phyloP scores from a whole-genome alignment of 2,888 invertebrate species.

The Xiphydria camelus region DNA sequence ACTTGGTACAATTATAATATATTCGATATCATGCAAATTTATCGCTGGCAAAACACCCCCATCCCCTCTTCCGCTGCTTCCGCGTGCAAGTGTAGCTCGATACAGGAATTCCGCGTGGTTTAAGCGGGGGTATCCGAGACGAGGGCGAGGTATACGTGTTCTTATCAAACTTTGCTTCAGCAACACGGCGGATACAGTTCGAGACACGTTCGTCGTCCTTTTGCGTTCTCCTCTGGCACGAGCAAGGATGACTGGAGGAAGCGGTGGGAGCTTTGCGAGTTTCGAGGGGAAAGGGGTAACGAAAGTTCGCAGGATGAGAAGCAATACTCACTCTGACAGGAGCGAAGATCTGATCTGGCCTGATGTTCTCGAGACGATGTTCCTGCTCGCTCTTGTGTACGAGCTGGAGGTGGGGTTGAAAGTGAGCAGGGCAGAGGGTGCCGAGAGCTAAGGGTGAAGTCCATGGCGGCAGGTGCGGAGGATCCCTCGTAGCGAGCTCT shows the following conservation, averaged over 20 bases:
- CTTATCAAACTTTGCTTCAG: no score
- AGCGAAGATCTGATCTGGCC: slow-evolving; percentile 59
- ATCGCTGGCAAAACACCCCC: background rate
- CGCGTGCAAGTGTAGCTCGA: slow-evolving; percentile 12
- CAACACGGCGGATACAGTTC: no score
- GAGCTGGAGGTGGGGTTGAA: slow-evolving; percentile 60
- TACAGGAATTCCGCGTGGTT: background rate
- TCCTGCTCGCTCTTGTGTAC: slow-evolving; percentile 52
- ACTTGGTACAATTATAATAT: no score
- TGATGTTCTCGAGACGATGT: slow-evolving; percentile 50
- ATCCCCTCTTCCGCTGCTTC: background rate
- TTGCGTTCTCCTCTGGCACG: no score
- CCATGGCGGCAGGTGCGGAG: slow-evolving; percentile 59
- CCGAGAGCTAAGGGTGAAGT: slow-evolving; percentile 59
- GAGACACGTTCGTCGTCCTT: no score
- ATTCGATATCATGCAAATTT: slow-evolving; percentile 37
- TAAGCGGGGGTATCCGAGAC: background rate
- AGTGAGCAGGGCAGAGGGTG: slow-evolving; percentile 60
- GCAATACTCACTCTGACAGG: slow-evolving; percentile 59
- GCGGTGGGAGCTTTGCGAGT: no score
- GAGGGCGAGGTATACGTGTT: no score
- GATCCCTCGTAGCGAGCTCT: slow-evolving; percentile 59
- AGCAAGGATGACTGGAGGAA: no score
- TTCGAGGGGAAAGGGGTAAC: no score
- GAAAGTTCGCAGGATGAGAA: no score